phyloP scores from a whole-genome alignment of 1,140 invertebrate genomes.

The Venustaconcha ellipsiformis region DNA sequence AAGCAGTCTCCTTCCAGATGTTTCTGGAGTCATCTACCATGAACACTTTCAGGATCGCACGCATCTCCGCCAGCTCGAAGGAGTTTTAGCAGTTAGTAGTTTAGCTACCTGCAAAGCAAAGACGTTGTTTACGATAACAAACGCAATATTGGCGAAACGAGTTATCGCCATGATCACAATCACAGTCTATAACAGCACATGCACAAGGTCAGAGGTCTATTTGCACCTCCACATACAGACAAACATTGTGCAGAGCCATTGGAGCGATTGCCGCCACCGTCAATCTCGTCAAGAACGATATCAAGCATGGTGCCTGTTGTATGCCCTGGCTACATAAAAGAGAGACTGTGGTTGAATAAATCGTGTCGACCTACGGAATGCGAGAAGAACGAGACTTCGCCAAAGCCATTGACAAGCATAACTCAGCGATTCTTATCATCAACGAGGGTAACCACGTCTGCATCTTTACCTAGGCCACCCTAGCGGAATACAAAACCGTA shows the following conservation, averaged over 20 bases:
- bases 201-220: too few relatives aligned
- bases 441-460: slow-evolving; percentile 7
- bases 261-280: not conserved
- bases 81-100: not conserved
- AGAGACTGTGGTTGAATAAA: not conserved
- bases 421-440: not conserved
- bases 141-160: not conserved
- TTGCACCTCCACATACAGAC: too few relatives aligned
- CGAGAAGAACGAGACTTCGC: not conserved
- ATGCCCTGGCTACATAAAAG: not conserved
- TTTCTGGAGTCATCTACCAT: too few relatives aligned
- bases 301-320: not conserved
- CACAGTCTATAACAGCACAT: too few relatives aligned
- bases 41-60: too few relatives aligned
- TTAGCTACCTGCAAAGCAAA: not conserved
- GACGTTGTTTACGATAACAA: not conserved
- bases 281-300: not conserved
- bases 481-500: slow-evolving; percentile 1
- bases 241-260: too few relatives aligned
- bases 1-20: too few relatives aligned
- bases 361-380: not conserved
- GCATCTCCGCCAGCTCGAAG: not conserved
- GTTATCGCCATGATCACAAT: not conserved
- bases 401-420: not conserved
- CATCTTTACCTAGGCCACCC: not conserved